Evolutionary conservation across 2,888 invertebrate genomes (phyloP), one percentile per base, ranked within the genome.

Genomic region (Torymus aiolomorphi): DNA sequence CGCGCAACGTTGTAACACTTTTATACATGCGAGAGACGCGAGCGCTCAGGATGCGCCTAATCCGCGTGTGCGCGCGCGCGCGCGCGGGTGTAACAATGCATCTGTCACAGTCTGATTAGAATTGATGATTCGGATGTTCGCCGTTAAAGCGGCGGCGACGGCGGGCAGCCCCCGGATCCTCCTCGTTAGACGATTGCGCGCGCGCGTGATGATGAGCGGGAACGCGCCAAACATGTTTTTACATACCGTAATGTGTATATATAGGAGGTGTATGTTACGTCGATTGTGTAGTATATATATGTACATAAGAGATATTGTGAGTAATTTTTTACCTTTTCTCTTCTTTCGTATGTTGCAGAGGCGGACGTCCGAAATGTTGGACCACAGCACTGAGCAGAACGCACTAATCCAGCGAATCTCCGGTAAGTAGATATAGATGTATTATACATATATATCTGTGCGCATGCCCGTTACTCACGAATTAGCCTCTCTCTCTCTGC

Each of bases 381-480:
- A 88, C 78, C 87, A 88, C 80, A 86, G 86, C 69, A 81, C 83
- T 8, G 87, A 87, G 56, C 88, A 87, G 66, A 89, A 88, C 86
- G 88, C 87, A 16, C 85, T 88, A 18, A 87, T 88, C 80, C 84
- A 88, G 51, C 86, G 87, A 80, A 87, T 89, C 82, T 87, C 88
- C 83, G 90, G 90, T 90, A 80, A 89, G 89, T 87, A 61, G 2
- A 0, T 24, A 20, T 42, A 13, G 1, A 51, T 61, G 49, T 73
- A 52, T 8, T 56, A 24, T 24, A 69, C 11, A 10, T 66, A 52
- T 13, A 66, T 24, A 57, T 14, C 16, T 16, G 14, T 16, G 1
- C 57, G 57, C 57, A 16, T n/a, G 5, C 31, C 14, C n/a, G 3
- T 24, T 24, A 63, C 31, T 42, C 31, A 63, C 31, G 42, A 31